These are phyloP conservation scores for Theretra japonica DNA, from an alignment of 2,888 invertebrate genomes.

Conservation along the genomic window DNA sequence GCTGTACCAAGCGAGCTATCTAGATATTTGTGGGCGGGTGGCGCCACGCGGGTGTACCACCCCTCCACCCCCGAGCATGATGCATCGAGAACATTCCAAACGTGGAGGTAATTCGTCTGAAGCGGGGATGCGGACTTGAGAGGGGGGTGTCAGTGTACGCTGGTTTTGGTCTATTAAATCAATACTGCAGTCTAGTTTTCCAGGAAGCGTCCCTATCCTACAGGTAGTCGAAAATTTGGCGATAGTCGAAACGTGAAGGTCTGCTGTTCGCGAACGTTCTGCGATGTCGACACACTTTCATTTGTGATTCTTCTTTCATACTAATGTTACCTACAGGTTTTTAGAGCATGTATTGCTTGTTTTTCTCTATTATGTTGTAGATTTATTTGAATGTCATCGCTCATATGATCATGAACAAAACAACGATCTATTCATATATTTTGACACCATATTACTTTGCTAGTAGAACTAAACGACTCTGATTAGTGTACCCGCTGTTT, in stretches of 20 bases:
- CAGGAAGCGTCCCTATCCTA: constrained; percentile 8
- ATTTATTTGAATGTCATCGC: no score
- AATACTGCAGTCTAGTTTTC: constrained; percentile 20
- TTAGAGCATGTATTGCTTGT: no score
- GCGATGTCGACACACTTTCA: background rate
- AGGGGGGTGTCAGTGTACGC: background rate
- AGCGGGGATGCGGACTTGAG: background rate
- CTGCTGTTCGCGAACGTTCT: background rate
- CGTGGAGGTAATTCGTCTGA: background rate
- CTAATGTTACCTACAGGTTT: no score
- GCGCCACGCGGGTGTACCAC: constrained; percentile 6
- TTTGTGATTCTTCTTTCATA: background rate
- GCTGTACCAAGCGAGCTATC: background rate
- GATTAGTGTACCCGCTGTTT: background rate
- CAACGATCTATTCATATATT: no score
- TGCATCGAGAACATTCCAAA: constrained; percentile 22
- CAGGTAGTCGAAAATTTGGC: background rate
- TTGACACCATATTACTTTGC: no score
- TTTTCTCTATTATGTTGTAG: no score
- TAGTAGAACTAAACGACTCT: no score
- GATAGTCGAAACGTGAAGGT: background rate
- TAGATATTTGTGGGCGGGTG: background rate
- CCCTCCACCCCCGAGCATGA: background rate
- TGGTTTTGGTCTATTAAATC: constrained; percentile 8
- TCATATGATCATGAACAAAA: no score